Conservation (phyloP, 2,113 vertebrate genomes). For the Scytalopus superciliaris region DNA sequence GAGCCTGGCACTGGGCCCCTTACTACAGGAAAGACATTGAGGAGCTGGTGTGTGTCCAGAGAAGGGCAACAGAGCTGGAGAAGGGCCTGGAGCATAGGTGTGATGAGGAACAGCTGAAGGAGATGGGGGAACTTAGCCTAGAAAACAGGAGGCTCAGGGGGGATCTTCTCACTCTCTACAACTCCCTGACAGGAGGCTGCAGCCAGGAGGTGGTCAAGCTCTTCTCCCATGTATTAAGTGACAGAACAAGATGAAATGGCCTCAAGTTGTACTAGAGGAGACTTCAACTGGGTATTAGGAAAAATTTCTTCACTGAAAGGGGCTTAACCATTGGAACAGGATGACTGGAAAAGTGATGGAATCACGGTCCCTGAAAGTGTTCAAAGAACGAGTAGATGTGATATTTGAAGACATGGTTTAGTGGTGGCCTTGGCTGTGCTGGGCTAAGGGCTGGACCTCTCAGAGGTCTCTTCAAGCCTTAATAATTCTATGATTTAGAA, state of each 20-base stretch:
- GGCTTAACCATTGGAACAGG: not conserved
- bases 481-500: not conserved
- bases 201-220: too few relatives aligned
- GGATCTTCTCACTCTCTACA: not conserved
- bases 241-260: not conserved
- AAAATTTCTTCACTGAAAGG: not conserved
- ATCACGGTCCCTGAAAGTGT: too few relatives aligned
- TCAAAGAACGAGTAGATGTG: not conserved
- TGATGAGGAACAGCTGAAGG: not conserved
- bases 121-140: not conserved
- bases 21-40: fast-evolving
- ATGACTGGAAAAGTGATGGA: not conserved
- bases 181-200: fast-evolving
- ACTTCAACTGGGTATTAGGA: not conserved
- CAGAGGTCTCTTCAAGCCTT: not conserved
- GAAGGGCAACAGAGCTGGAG: not conserved
- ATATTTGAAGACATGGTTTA: not conserved
- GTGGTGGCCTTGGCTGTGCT: not conserved
- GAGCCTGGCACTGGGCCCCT: not conserved
- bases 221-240: not conserved
- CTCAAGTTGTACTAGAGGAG: too few relatives aligned
- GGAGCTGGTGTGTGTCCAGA: fast-evolving
- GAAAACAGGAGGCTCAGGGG: not conserved
- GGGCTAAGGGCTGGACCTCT: not conserved
- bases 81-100: not conserved